phyloP scores from a whole-genome alignment of 2,888 invertebrate genomes.

The Tridacna crocea region DNA sequence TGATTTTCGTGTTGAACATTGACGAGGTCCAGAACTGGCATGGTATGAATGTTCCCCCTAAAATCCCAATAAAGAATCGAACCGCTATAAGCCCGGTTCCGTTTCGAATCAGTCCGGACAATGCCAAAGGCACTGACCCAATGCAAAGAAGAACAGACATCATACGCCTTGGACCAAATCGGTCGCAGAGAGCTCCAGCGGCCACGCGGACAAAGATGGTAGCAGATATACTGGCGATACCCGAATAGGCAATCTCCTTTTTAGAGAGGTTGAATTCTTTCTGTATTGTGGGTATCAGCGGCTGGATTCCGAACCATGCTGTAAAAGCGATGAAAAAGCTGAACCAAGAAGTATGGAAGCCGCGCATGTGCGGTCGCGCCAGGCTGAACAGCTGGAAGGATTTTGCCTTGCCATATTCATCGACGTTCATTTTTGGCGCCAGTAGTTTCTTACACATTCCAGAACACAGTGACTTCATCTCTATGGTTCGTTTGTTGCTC shows the following conservation, averaged over 20 bases:
- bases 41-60: slow-evolving; percentile 45
- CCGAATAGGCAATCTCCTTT: slow-evolving; percentile 35
- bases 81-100: slow-evolving; percentile 18
- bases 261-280: slow-evolving; percentile 18
- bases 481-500: background rate
- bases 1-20: slow-evolving; percentile 50
- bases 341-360: slow-evolving; percentile 24
- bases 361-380: slow-evolving; percentile 18
- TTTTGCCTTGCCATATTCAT: slow-evolving; percentile 18
- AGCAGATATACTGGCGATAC: slow-evolving; percentile 34
- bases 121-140: slow-evolving; percentile 43
- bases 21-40: slow-evolving; percentile 49
- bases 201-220: slow-evolving; percentile 26
- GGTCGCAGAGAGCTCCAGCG: slow-evolving; percentile 33
- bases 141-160: slow-evolving; percentile 41
- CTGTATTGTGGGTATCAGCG: slow-evolving; percentile 10
- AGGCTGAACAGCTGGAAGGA: slow-evolving; percentile 19
- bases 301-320: slow-evolving; percentile 7
- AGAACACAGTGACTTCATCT: background rate
- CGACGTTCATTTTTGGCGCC: background rate
- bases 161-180: slow-evolving; percentile 38
- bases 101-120: slow-evolving; percentile 31
- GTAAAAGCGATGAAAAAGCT: slow-evolving; percentile 18
- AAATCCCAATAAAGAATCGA: slow-evolving; percentile 34
- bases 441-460: slow-evolving; percentile 13